Evolutionary conservation across 2,113 vertebrate species (phyloP).

Genomic region (Spilogale gracilis): DNA sequence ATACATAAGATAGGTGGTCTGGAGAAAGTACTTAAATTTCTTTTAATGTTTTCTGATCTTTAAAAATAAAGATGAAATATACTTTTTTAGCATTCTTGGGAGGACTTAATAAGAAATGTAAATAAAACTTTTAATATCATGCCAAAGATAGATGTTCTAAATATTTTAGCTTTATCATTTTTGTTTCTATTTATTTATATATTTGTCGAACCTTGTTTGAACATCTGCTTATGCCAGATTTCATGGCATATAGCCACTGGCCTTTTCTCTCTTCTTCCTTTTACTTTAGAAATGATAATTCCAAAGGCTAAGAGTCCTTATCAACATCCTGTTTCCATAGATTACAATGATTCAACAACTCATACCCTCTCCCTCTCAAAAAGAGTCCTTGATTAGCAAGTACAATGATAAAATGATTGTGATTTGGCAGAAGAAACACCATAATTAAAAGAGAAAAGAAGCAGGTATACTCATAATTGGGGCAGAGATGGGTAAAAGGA

Average conservation of each 20-base stretch:
- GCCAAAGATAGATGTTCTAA: not conserved
- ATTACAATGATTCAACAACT: not conserved
- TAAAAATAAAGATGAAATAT: not conserved
- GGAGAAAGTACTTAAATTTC: not conserved
- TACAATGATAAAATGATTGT: not conserved
- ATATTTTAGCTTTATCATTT: not conserved
- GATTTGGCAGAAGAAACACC: not conserved
- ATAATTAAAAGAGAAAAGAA: not conserved
- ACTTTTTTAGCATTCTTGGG: not conserved
- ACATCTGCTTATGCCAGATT: not conserved
- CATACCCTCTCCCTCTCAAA: not conserved
- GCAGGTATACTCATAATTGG: not conserved
- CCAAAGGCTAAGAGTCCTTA: not conserved
- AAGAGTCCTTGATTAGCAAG: not conserved
- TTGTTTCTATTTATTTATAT: not conserved
- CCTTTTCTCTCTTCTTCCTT: not conserved
- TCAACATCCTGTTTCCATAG: not conserved
- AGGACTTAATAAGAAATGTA: not conserved
- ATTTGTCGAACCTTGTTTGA: not conserved
- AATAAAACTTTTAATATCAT: not conserved
- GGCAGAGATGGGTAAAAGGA: not conserved
- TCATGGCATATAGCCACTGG: not conserved
- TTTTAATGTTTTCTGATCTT: slow-evolving; percentile 22
- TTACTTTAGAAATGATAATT: slow-evolving; percentile 4
- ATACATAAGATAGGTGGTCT: not conserved